These are phyloP conservation scores for Rugalucina vietnamica DNA, from an alignment of 2,888 invertebrate genomes.

Conservation along the genomic window DNA sequence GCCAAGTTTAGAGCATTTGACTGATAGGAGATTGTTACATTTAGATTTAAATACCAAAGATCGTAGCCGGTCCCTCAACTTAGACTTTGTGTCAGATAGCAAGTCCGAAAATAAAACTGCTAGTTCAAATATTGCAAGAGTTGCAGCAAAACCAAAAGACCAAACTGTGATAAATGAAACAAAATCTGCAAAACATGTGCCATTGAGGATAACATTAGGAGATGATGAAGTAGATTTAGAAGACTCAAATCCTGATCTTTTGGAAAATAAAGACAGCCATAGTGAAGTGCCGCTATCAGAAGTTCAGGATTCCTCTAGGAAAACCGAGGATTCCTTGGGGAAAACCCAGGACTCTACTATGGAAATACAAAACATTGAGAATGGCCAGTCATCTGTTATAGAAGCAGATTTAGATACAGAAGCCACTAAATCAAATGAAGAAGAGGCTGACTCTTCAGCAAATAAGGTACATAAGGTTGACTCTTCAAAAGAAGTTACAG, in stretches of 20 bases:
- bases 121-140: not conserved
- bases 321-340: too few relatives aligned
- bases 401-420: not conserved
- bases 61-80: slow-evolving; percentile 53
- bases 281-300: too few relatives aligned
- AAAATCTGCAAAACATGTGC: not conserved
- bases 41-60: slow-evolving; percentile 5
- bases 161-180: slow-evolving; percentile 26
- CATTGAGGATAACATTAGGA: not conserved
- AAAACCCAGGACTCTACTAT: too few relatives aligned
- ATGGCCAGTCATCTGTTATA: not conserved
- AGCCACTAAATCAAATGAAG: not conserved
- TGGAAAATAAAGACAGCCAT: not conserved
- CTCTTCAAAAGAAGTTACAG: not conserved
- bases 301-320: too few relatives aligned
- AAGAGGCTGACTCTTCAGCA: not conserved
- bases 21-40: slow-evolving; percentile 25
- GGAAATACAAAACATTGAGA: not conserved
- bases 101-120: not conserved
- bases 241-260: slow-evolving; percentile 12
- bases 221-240: slow-evolving; percentile 17
- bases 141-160: not conserved
- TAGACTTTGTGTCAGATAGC: slow-evolving; percentile 10
- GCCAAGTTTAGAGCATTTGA: slow-evolving; percentile 53
- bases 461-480: not conserved